Evolutionary conservation across 2,797 vertebrate genomes (phyloP).

Genomic region (Neoniphon sammara): DNA sequence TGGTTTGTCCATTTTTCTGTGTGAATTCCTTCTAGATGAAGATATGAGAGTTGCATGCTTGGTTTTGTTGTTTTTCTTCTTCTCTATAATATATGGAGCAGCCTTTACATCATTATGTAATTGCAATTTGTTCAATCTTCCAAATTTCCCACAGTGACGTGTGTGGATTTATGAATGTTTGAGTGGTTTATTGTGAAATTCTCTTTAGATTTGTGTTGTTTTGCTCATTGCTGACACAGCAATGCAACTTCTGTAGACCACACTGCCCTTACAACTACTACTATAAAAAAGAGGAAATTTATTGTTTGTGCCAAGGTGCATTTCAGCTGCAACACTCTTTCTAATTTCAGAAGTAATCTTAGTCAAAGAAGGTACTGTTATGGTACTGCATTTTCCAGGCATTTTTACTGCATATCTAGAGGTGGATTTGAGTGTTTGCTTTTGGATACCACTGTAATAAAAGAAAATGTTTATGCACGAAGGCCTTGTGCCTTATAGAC

Average conservation of each 20-base stretch:
- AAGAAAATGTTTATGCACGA: conserved; percentile 75
- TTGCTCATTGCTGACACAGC: conserved; percentile 67
- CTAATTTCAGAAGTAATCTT: conserved; percentile 59
- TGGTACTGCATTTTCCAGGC: conserved; percentile 56
- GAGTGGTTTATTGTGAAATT: conserved; percentile 67
- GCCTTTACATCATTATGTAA: conserved; percentile 48
- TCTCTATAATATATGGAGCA: conserved; percentile 12
- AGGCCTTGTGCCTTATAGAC: conserved; percentile 74
- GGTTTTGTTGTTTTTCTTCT: conserved; percentile 48
- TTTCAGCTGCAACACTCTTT: conserved; percentile 72
- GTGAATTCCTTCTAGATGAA: conserved; percentile 74
- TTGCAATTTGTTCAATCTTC: conserved; percentile 62
- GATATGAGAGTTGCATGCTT: conserved; percentile 78
- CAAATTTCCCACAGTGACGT: conserved; percentile 51
- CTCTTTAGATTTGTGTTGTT: conserved; percentile 62
- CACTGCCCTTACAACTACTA: conserved; percentile 72
- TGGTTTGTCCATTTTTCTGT: conserved; percentile 69
- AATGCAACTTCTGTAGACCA: conserved; percentile 72
- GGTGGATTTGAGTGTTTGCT: conserved; percentile 55
- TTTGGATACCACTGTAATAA: conserved; percentile 74
- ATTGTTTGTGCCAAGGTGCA: conserved; percentile 79
- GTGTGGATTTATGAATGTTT: conserved; percentile 55
- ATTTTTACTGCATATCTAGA: conserved; percentile 74
- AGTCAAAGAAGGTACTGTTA: conserved; percentile 58
- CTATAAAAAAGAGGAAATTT: conserved; percentile 34